Conservation (phyloP, 2,888 invertebrate genomes). For the Agrotis segetum region DNA sequence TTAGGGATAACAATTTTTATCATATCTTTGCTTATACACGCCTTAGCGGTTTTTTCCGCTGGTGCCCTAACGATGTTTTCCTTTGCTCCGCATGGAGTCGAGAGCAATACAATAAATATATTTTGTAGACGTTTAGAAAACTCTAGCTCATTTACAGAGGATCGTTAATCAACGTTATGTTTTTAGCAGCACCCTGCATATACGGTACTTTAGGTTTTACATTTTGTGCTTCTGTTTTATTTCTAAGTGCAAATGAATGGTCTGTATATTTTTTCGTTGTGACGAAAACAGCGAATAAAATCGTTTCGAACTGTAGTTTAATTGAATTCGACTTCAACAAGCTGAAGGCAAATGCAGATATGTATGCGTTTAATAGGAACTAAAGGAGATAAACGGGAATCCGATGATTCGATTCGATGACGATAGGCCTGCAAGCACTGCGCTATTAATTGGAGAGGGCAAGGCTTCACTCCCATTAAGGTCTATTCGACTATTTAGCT, state of each 20-base stretch:
- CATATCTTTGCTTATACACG: constrained; percentile 64
- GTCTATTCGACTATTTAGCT: constrained; percentile 22
- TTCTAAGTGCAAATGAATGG: not conserved
- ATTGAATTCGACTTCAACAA: constrained; percentile 16
- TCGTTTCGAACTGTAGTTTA: constrained; percentile 3
- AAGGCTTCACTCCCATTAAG: constrained; percentile 21
- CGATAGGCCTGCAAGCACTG: constrained; percentile 21
- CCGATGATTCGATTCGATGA: constrained; percentile 45
- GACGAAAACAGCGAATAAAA: constrained; percentile 4
- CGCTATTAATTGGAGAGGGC: constrained; percentile 42
- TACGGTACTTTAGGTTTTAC: not conserved
- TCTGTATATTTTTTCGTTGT: not conserved
- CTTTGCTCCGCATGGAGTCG: constrained; percentile 28
- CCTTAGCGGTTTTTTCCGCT: constrained; percentile 53
- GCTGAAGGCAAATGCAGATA: constrained; percentile 1
- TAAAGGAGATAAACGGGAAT: constrained; percentile 28
- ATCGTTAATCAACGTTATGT: constrained; percentile 46
- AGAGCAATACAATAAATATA: constrained; percentile 56
- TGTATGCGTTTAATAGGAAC: constrained; percentile 34
- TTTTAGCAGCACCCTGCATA: constrained; percentile 11
- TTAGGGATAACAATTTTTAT: constrained; percentile 62
- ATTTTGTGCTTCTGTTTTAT: not conserved
- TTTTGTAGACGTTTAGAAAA: constrained; percentile 52
- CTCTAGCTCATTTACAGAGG: constrained; percentile 39
- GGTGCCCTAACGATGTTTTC: constrained; percentile 58